Base-by-base conservation (phyloP, 2,888 invertebrate genomes). In the Platycnemis pennipes region DNA sequence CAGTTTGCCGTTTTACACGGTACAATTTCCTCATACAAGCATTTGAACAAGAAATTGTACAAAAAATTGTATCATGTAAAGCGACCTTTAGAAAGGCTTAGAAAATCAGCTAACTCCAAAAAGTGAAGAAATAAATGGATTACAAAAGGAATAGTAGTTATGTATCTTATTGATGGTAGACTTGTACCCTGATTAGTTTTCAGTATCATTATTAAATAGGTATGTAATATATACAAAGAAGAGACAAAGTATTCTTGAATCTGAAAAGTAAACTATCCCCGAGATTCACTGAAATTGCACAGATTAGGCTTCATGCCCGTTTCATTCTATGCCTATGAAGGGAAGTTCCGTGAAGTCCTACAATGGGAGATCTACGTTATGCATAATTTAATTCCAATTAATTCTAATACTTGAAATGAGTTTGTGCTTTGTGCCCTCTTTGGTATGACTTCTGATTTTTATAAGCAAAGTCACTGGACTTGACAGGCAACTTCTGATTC, bases 371-470 rank as follows among this genome's bases (percentile, higher is more conserved):
- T 87, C 37, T 37, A 37, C 13, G 37, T 77, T 26, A 4, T 77
- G 31, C 11, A 77, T 16, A 37, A 31, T 37, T 37, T 2, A 77
- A 77, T 4, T 63, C 13, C 45, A 26, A n/a, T 44, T 26, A 44
- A 63, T 91, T 44, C 8, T 46, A 87, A 87, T 45, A 91, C 56
- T 91, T 69, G 42, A 44, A 56, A 56, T 77, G 63, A 56, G 63
- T 91, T 91, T 91, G 91, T 91, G 91, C 91, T 69, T 69, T 63
- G 63, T 91, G 69, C 49, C 91, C 69, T 91, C 91, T 91, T 91
- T 91, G 91, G 91, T 91, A 91, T 63, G 91, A 69, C 91, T 44
- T 22, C n/a, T 56, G 91, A 42, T 56, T 69, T 44, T 44, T 44
- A 46, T 46, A 46, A 63, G 16, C 44, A 69, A 42, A 89, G 56